Conservation (phyloP, 2,888 invertebrate species). For the Melinopterus prodromus region DNA sequence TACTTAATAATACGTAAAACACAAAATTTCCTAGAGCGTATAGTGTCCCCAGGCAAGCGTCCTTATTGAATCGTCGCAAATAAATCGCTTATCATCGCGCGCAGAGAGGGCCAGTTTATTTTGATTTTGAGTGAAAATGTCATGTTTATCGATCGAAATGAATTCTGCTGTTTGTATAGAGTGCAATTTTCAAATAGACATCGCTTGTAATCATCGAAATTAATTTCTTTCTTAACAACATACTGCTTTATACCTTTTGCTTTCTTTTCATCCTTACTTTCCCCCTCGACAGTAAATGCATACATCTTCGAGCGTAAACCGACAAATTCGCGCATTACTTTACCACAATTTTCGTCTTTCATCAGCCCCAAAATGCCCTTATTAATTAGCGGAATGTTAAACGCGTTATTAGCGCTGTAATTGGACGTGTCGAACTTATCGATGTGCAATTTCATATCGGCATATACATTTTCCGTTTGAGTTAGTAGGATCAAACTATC, state of each 20-base stretch:
- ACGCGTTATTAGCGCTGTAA: no score
- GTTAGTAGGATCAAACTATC: conserved; percentile 50
- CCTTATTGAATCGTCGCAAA: no score
- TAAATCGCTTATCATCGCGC: no score
- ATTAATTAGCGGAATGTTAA: no score
- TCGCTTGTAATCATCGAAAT: neutral
- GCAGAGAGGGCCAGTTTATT: no score
- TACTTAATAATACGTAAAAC: no score
- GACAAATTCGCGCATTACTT: neutral
- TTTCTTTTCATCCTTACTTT: neutral
- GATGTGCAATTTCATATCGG: conserved; percentile 42
- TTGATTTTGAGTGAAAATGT: no score
- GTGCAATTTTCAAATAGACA: neutral
- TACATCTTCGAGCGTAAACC: no score
- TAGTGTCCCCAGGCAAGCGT: no score
- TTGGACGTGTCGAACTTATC: conserved; percentile 9
- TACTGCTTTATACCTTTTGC: neutral
- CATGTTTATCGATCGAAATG: no score
- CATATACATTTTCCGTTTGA: conserved; percentile 52
- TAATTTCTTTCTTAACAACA: conserved; percentile 7
- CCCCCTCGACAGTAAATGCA: neutral
- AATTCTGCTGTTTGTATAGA: neutral
- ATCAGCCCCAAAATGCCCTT: neutral
- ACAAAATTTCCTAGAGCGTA: no score
- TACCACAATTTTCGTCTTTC: conserved; percentile 23